These are phyloP conservation scores for Ennomos quercinarius DNA, from an alignment of 2,888 invertebrate species.

Conservation along the genomic window DNA sequence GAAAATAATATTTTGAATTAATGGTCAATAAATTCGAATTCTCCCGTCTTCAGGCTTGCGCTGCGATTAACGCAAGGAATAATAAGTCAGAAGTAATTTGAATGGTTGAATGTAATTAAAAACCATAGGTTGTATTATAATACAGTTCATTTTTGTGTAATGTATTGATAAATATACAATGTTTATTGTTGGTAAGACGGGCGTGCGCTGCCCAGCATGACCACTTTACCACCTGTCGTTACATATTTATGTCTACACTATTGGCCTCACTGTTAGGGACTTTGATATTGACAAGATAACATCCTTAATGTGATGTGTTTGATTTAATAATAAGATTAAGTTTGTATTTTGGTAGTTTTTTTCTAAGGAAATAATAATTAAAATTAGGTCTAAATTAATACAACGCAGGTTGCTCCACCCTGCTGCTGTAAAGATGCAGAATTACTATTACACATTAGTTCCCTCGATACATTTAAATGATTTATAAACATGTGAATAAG, in stretches of 20 bases:
- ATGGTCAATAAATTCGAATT: conserved; percentile 86
- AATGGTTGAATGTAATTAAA: conserved; percentile 52
- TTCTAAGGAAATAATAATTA: conserved; percentile 69
- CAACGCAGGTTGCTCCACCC: conserved; percentile 1
- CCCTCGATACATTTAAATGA: too few relatives aligned
- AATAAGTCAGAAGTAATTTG: conserved; percentile 50
- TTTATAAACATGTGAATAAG: too few relatives aligned
- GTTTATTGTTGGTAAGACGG: conserved; percentile 57
- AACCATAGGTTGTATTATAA: conserved; percentile 52
- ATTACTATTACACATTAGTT: too few relatives aligned
- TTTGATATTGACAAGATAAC: conserved; percentile 86
- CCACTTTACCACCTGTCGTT: conserved; percentile 85
- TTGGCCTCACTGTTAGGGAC: conserved; percentile 85
- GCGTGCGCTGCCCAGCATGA: conserved; percentile 84
- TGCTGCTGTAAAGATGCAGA: not conserved
- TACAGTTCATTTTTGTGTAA: conserved; percentile 70
- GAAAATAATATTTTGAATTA: conserved; percentile 86
- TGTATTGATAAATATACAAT: conserved; percentile 53
- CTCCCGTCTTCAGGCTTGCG: conserved; percentile 85
- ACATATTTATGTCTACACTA: conserved; percentile 86
- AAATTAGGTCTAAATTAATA: conserved; percentile 46
- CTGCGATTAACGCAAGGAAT: conserved; percentile 60
- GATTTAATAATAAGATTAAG: conserved; percentile 86
- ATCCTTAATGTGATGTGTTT: conserved; percentile 87
- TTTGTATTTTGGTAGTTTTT: conserved; percentile 70